A percentile compares a stretch with the other conserved stretches of the same genome.
phyloP scores from a whole-genome alignment of 2,797 vertebrate species.

The Naso thynnoides region DNA sequence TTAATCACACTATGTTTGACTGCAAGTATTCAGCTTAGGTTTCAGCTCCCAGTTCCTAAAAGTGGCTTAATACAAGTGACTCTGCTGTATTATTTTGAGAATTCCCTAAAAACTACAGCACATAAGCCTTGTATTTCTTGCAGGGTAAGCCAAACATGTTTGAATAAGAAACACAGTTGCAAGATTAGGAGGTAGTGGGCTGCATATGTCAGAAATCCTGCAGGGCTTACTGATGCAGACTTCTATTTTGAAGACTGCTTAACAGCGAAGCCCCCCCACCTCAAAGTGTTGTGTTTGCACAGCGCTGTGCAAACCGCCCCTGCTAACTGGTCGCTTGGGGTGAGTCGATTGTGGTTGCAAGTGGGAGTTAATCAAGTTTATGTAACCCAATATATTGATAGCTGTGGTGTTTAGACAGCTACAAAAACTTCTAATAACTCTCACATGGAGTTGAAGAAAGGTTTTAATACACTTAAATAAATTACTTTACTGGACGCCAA shows the following conservation, averaged over 20 bases:
- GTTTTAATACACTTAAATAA: conserved; percentile 23
- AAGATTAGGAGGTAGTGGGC: neutral
- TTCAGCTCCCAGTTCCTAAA: neutral
- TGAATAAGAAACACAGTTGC: neutral
- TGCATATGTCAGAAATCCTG: conserved; percentile 7
- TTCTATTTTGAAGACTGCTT: neutral
- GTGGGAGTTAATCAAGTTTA: conserved; percentile 37
- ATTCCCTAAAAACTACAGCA: neutral
- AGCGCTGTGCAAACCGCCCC: neutral
- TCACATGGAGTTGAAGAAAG: conserved; percentile 16
- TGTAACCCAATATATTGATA: conserved; percentile 13
- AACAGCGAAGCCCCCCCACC: neutral
- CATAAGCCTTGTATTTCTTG: neutral
- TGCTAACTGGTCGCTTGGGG: neutral
- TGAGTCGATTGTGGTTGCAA: conserved; percentile 7
- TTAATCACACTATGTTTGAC: too few relatives aligned
- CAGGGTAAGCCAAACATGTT: neutral
- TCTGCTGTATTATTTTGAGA: neutral
- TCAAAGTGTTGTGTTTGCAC: neutral
- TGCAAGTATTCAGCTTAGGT: neutral
- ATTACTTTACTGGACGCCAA: conserved; percentile 24
- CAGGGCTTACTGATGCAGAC: too few relatives aligned
- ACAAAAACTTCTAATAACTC: conserved; percentile 38
- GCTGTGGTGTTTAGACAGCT: conserved; percentile 21
- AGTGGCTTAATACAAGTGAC: neutral